A percentile compares a stretch with the other conserved stretches of the same genome.
phyloP scores from a whole-genome alignment of 1,140 invertebrate species.

The Varroa destructor region DNA sequence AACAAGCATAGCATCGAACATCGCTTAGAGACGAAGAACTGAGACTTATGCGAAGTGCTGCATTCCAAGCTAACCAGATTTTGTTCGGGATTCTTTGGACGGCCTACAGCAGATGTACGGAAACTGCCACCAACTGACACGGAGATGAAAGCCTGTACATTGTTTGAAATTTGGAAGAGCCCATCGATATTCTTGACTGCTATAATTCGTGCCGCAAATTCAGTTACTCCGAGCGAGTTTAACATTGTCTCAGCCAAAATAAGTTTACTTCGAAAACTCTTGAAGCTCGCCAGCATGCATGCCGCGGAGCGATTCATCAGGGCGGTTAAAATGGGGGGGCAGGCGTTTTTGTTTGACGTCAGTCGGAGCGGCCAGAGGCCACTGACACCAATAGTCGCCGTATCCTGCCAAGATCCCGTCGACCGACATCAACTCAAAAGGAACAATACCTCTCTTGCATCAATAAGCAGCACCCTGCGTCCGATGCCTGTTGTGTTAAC shows the following conservation, averaged over 20 bases:
- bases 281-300: neutral
- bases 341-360: neutral
- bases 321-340: neutral
- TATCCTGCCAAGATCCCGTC: neutral
- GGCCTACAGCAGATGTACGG: too few species aligned
- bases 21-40: too few species aligned
- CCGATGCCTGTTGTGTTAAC: neutral
- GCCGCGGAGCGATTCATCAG: constrained; percentile 3
- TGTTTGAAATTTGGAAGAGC: too few species aligned
- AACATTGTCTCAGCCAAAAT: neutral
- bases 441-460: constrained; percentile 1
- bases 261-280: neutral
- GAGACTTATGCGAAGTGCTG: too few species aligned
- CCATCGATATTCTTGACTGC: too few species aligned
- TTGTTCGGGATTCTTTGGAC: too few species aligned
- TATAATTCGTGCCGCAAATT: too few species aligned
- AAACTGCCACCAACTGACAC: too few species aligned
- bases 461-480: neutral
- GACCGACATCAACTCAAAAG: neutral
- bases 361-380: neutral
- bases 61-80: too few species aligned
- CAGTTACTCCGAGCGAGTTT: too few species aligned
- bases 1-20: too few species aligned
- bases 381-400: constrained; percentile 1
- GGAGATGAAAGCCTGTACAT: too few species aligned